phyloP scores from a whole-genome alignment of 2,888 invertebrate species.

The Polydrusus cervinus region DNA sequence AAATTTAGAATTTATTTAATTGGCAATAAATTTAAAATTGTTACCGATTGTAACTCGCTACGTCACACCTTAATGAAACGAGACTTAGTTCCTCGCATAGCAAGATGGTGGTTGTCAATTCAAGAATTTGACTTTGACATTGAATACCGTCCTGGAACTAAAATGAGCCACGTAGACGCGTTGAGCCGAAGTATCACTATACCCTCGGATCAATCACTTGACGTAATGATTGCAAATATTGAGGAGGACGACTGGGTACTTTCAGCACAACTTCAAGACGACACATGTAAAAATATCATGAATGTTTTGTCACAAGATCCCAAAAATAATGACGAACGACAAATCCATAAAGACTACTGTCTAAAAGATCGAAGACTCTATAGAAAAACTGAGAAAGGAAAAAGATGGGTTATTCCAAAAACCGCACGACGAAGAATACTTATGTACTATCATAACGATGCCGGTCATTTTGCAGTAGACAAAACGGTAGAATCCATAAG shows the following conservation, averaged over 20 bases:
- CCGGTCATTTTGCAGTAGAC: conserved; percentile 61
- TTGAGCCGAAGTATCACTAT: no score
- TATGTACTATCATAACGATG: no score
- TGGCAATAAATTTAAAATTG: no score
- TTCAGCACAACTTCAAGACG: conserved; percentile 55
- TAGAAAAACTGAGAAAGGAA: conserved; percentile 44
- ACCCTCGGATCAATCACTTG: no score
- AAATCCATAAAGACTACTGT: conserved; percentile 52
- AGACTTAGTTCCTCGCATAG: no score
- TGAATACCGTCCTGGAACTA: no score
- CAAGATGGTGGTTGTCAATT: no score
- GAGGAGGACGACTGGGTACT: conserved; percentile 56
- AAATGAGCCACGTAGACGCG: no score
- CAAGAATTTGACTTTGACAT: no score
- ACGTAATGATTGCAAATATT: conserved; percentile 43
- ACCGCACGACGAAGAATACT: conserved; percentile 55
- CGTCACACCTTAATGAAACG: no score
- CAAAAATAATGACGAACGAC: conserved; percentile 31
- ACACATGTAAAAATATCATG: conserved; percentile 42
- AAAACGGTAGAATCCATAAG: conserved; percentile 58
- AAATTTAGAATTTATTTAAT: no score
- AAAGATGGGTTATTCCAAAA: conserved; percentile 53
- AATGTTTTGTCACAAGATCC: conserved; percentile 46
- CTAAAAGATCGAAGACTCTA: conserved; percentile 52
- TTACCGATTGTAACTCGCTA: no score